These are phyloP conservation scores for Micromys minutus DNA, from an alignment of 2,113 vertebrate species.

Conservation along the genomic window DNA sequence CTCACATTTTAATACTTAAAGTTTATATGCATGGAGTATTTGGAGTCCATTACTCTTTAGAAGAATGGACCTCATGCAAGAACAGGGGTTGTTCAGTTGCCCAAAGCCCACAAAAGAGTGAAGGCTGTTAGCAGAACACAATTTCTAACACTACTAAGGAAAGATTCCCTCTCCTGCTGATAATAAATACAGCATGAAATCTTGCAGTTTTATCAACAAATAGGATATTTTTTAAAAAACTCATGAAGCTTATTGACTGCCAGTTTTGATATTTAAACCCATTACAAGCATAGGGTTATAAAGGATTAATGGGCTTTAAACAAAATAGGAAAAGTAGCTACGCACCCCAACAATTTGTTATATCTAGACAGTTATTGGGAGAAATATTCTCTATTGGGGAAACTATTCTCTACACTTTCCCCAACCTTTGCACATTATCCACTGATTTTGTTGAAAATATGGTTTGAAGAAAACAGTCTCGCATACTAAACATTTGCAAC, in stretches of 20 bases:
- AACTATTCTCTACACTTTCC: neutral
- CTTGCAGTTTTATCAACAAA: neutral
- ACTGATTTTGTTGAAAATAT: neutral
- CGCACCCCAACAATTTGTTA: neutral
- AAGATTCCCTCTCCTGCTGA: neutral
- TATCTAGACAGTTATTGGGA: neutral
- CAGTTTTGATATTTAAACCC: conserved; percentile 47
- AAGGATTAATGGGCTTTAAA: conserved; percentile 12
- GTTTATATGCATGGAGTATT: neutral
- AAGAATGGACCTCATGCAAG: neutral
- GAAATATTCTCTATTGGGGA: neutral
- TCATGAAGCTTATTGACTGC: neutral
- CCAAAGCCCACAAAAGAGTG: neutral
- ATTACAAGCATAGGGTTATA: neutral
- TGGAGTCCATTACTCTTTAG: neutral
- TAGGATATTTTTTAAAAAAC: neutral
- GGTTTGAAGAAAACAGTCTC: neutral
- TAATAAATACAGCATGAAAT: conserved; percentile 19
- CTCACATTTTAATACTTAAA: neutral
- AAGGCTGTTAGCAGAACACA: neutral
- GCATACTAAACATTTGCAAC: neutral
- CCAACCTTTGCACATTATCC: conserved; percentile 16
- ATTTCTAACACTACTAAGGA: neutral
- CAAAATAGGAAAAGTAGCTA: conserved; percentile 13
- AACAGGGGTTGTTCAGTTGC: neutral